Evolutionary conservation across 2,797 vertebrate genomes (phyloP), one percentile per base, ranked within the genome.

Genomic region (Amblyopsis hoosieri): DNA sequence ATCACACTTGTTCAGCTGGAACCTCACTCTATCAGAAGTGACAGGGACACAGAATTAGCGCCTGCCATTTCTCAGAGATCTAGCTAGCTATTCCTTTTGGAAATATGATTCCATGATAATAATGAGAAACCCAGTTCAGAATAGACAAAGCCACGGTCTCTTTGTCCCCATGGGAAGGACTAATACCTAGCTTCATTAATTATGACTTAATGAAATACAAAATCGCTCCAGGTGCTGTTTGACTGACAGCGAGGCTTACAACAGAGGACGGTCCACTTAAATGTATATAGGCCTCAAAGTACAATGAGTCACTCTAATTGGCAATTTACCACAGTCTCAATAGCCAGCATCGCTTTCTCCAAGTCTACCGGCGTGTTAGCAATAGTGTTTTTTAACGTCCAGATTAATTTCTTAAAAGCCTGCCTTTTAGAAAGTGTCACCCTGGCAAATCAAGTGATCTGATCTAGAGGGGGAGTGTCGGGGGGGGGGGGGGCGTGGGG

Each of bases 171-270:
- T 56, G 57, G 71, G 71, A 73, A 54, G 42, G 64, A 79, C 82
- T 77, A 79, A 84, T 77, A 81, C 78, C 76, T 65, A 57, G 72
- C 67, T 77, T 73, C 80, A 85, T 88, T 91, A 90, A 89, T 91
- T 90, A 90, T 81, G 72, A 78, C 72, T 85, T 88, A 87, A 89
- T 89, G 81, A 90, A 86, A 88, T 83, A 78, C 67, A 76, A 84
- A 84, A 78, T 81, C 68, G 81, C 83, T 83, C 62, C 64, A 72
- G 80, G 85, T 87, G 77, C 74, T 49, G 60, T 83, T 80, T 89
- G 90, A 91, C 62, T 90, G 84, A 79, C 86, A 85, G 83, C 33
- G 53, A 74, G 67, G 67, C 75, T 69, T 74, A 76, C 64, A 81
- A 78, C 76, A 81, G 57, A 81, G 66, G 68, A 79, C 67, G 74